Evolutionary conservation across 2,113 vertebrate genomes (phyloP).

Genomic region (Illadopsis cleaveri): DNA sequence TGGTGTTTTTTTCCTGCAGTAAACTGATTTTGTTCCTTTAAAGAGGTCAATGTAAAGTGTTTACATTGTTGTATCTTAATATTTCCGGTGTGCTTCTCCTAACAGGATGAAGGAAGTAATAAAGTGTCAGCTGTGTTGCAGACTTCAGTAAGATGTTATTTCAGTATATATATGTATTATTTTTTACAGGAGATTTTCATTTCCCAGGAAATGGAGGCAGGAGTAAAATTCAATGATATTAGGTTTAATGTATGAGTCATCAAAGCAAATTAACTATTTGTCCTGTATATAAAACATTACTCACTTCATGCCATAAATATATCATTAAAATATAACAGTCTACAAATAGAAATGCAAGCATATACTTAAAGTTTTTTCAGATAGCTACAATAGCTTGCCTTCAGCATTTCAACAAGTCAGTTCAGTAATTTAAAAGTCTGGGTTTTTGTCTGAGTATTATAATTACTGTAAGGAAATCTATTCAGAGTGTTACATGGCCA

Average conservation of each 20-base stretch:
- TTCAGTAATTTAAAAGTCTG: not conserved
- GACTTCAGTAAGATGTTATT: not conserved
- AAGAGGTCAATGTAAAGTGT: not conserved
- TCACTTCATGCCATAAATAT: conserved; percentile 17
- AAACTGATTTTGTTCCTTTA: not conserved
- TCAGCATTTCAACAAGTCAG: not conserved
- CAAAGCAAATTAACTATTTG: conserved; percentile 29
- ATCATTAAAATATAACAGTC: not conserved
- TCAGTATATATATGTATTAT: not conserved
- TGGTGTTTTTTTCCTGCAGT: fast-evolving
- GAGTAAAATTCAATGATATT: not conserved
- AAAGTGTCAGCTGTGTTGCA: not conserved
- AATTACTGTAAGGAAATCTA: not conserved
- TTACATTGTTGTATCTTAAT: not conserved
- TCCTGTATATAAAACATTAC: conserved; percentile 13
- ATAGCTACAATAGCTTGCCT: not conserved
- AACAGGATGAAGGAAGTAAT: not conserved
- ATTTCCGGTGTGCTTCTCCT: not conserved
- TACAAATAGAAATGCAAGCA: conserved; percentile 8
- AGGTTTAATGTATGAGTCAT: conserved; percentile 11
- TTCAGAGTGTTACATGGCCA: not conserved
- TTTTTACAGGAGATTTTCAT: not conserved
- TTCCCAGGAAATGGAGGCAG: not conserved
- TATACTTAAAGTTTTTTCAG: not conserved
- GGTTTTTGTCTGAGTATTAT: not conserved